phyloP scores from a whole-genome alignment of 2,113 vertebrate species.

The Dendrocopos noguchii region DNA sequence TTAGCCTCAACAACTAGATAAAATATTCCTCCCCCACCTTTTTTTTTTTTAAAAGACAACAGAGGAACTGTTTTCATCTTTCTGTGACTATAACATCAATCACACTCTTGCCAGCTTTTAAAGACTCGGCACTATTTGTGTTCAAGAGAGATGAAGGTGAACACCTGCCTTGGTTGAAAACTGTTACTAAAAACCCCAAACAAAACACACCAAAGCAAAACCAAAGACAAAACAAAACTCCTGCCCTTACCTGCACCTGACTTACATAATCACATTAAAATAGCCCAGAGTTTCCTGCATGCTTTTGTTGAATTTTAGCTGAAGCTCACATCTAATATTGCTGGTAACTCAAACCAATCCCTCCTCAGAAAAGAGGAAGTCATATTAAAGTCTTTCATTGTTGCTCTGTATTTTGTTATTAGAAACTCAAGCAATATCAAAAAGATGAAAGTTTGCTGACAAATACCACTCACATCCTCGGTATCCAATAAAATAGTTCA shows the following conservation, averaged over 20 bases:
- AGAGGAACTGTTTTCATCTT: background rate
- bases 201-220: background rate
- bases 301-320: background rate
- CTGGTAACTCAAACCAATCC: conserved; percentile 24
- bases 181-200: background rate
- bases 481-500: background rate
- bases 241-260: background rate
- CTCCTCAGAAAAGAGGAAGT: background rate
- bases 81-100: background rate
- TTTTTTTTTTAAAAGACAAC: background rate
- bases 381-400: background rate
- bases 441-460: background rate
- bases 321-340: background rate
- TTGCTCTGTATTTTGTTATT: background rate
- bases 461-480: background rate
- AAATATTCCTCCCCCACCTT: background rate
- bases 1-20: background rate
- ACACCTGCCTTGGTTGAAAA: background rate
- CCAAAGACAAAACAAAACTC: background rate
- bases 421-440: background rate
- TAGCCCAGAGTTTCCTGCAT: background rate
- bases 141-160: background rate
- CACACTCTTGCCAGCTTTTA: background rate
- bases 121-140: background rate
- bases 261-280: background rate